phyloP scores from a whole-genome alignment of 2,888 invertebrate species.

The Pseudeuparius sepicola region DNA sequence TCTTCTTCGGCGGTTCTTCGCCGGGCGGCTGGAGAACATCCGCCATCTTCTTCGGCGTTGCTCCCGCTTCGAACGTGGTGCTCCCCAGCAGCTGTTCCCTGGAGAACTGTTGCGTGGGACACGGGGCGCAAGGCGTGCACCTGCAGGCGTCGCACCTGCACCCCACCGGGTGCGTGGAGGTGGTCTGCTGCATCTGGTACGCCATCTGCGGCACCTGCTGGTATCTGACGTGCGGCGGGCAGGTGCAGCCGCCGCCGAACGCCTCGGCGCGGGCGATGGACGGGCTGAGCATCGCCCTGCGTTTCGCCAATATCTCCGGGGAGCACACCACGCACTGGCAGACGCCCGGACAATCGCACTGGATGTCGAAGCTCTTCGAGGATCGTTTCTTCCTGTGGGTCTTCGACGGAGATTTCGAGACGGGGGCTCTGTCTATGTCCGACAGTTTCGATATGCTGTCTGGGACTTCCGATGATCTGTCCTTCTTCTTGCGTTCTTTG shows the following conservation, averaged over 20 bases:
- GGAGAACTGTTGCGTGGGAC: too few relatives aligned
- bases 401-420: conserved; percentile 13
- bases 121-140: conserved; percentile 15
- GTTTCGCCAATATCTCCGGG: too few relatives aligned
- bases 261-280: not conserved
- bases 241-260: conserved; percentile 14
- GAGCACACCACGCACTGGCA: conserved; percentile 23
- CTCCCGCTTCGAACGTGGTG: not conserved
- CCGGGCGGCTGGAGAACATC: conserved; percentile 4
- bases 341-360: conserved; percentile 23
- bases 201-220: conserved; percentile 6
- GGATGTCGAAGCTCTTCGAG: conserved; percentile 14
- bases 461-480: conserved; percentile 22
- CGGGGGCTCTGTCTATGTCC: conserved; percentile 13
- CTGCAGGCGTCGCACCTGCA: conserved; percentile 18
- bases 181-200: conserved; percentile 9
- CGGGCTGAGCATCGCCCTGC: not conserved
- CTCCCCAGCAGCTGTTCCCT: too few relatives aligned
- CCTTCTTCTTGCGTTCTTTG: conserved; percentile 15
- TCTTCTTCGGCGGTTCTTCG: conserved; percentile 3
- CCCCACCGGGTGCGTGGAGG: conserved; percentile 15
- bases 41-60: not conserved
- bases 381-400: conserved; percentile 20
- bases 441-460: conserved; percentile 23
- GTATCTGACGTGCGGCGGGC: conserved; percentile 9